Evolutionary conservation across 2,797 vertebrate genomes (phyloP).

Genomic region (Bradypodion pumilum): DNA sequence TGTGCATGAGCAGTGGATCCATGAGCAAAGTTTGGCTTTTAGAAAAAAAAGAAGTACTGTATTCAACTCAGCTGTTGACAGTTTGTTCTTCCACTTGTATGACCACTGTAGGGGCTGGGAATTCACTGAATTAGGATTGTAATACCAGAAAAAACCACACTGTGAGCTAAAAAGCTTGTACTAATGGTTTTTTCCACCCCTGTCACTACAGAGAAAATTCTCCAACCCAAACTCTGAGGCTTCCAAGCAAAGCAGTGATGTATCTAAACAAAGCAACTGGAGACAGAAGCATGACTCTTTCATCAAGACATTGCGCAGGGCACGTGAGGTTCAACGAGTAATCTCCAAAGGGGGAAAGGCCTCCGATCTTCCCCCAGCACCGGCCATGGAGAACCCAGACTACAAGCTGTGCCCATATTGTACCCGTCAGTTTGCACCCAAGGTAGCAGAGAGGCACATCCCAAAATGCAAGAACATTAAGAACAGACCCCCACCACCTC

Average conservation of each 20-base stretch:
- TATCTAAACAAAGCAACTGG: slow-evolving; percentile 73
- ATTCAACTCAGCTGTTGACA: slow-evolving; percentile 5
- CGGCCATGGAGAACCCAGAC: slow-evolving; percentile 73
- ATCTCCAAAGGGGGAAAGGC: slow-evolving; percentile 67
- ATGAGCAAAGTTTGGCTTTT: neutral
- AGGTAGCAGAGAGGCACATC: slow-evolving; percentile 78
- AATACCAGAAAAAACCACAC: neutral
- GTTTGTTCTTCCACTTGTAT: neutral
- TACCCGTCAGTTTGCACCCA: slow-evolving; percentile 75
- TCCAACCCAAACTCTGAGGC: slow-evolving; percentile 66
- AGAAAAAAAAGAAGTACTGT: neutral
- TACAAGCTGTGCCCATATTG: slow-evolving; percentile 81
- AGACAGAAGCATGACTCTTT: slow-evolving; percentile 77
- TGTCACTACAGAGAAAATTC: slow-evolving; percentile 53
- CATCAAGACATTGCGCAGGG: slow-evolving; percentile 68
- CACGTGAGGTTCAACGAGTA: slow-evolving; percentile 63
- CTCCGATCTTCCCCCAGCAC: slow-evolving; percentile 55
- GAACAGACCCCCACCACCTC: slow-evolving; percentile 68
- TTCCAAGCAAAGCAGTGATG: slow-evolving; percentile 66
- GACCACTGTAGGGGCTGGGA: neutral
- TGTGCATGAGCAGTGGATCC: neutral
- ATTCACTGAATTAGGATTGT: neutral
- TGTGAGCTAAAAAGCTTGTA: neutral
- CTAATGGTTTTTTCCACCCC: slow-evolving; percentile 18
- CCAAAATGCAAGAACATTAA: slow-evolving; percentile 80